Conservation (phyloP, 2,113 vertebrate species). For the Pimephales promelas region DNA sequence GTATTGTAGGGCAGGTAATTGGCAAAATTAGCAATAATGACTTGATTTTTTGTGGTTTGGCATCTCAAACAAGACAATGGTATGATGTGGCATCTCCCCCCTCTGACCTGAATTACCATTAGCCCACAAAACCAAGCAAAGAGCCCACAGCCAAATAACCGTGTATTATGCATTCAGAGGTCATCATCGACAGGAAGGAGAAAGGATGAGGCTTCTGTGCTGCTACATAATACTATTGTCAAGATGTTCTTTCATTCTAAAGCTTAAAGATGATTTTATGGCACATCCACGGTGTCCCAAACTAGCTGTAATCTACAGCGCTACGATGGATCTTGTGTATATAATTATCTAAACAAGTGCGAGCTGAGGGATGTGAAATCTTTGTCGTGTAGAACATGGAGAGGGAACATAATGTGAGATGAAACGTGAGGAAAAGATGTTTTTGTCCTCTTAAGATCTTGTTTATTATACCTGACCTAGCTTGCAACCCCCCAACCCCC, state of each 20-base stretch:
- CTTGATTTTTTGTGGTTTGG: constrained; percentile 54
- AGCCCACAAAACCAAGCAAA: constrained; percentile 30
- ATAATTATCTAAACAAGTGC: constrained; percentile 8
- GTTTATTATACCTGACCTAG: constrained; percentile 5
- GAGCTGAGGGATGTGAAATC: not conserved
- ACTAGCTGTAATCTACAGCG: not conserved
- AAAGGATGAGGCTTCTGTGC: constrained; percentile 1
- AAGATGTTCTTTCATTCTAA: constrained; percentile 22
- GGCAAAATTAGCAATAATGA: constrained; percentile 56
- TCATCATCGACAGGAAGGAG: not conserved
- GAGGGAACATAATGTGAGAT: not conserved
- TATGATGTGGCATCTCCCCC: constrained; percentile 45
- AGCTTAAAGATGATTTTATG: not conserved
- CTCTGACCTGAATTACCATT: constrained; percentile 50
- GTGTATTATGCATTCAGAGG: constrained; percentile 40
- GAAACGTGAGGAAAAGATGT: not conserved
- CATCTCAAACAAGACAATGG: constrained; percentile 53
- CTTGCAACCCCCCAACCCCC: not conserved
- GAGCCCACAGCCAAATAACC: constrained; percentile 43
- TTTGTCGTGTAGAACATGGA: constrained; percentile 35
- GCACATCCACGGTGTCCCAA: not conserved
- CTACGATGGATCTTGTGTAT: not conserved
- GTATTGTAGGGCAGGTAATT: constrained; percentile 53
- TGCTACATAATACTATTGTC: not conserved
- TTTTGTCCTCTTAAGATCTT: not conserved